Base-by-base conservation (phyloP, 53 echinoderm and acorn worm genomes). In the Arbacia lixula region DNA sequence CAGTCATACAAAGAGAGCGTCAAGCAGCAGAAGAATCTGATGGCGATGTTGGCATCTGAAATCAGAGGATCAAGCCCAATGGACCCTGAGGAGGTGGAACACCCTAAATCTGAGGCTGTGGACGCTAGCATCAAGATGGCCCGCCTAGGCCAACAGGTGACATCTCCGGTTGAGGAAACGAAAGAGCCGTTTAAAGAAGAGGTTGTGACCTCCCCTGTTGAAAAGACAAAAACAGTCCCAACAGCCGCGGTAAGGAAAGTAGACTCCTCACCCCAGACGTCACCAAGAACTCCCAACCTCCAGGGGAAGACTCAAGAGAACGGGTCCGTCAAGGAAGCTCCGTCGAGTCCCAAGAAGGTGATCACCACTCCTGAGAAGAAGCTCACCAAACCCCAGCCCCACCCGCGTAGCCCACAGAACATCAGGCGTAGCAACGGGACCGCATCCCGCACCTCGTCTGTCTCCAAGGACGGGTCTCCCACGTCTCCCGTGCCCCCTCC, bases 81-180 rank as follows among this genome's bases (percentile, higher is more conserved):
- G 58, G 55, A 76, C 12, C 32, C 28, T 4, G 73, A 73, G 31
- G 76, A 76, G 12, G 41, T 63, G 28, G 63, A 62, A 21, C 82
- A 81, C 11, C 86, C 86, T 51, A 86, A 86, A 39, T 36, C 76
- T 9, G 76, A 76, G 6, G 86, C 86, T 29, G 77, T 86, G 34
- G 86, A 86, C 37, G 76, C 55, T 6, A 86, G 76, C 36, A 86
- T 86, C 28, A 86, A 86, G 64, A 63, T 73, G 67, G 86, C 86
- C 6, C 31, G 86, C 54, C 55, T 84, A 55, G 84, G 84, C 20
- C 42, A 21, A 33, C 33, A 56, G 20, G 43, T 64, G 14, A 37
- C 77, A 3, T 27, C 77, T 1, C 58, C 74, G 2, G 33, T 38
- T 21, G 77, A 58, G 12, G 60, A 77, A 29, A 36, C 56, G 11